A percentile compares a stretch with the other conserved stretches of the same genome.
phyloP scores from a whole-genome alignment of 1,140 invertebrate species.

The Hycleus phaleratus region DNA sequence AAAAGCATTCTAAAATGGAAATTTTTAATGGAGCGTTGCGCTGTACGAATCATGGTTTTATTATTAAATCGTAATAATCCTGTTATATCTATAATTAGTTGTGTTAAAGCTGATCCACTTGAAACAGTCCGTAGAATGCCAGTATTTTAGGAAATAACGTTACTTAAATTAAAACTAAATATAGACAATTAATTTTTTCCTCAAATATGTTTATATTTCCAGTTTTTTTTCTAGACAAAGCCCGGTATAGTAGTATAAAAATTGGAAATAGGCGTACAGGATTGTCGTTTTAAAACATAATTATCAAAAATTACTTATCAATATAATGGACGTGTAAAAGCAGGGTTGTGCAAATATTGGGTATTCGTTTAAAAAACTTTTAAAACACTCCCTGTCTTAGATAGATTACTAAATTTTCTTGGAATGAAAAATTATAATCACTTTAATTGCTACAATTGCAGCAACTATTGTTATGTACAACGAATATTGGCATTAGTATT shows the following conservation, averaged over 20 bases:
- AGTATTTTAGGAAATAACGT: constrained; percentile 22
- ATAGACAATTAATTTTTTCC: neutral
- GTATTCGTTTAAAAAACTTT: neutral
- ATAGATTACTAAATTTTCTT: constrained; percentile 6
- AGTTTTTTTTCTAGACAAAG: constrained; percentile 20
- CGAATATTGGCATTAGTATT: neutral
- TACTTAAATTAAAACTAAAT: neutral
- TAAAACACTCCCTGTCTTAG: neutral
- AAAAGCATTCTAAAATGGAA: constrained; percentile 46
- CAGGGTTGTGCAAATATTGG: constrained; percentile 19
- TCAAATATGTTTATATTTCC: neutral
- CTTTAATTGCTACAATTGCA: neutral
- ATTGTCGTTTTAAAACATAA: constrained; percentile 22
- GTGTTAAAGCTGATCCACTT: constrained; percentile 15
- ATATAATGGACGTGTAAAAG: constrained; percentile 25
- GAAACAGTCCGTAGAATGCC: constrained; percentile 28
- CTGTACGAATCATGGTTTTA: constrained; percentile 41
- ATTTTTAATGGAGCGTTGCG: constrained; percentile 45
- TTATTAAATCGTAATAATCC: constrained; percentile 19
- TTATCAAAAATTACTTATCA: constrained; percentile 21
- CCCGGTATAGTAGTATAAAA: constrained; percentile 24
- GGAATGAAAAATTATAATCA: constrained; percentile 18
- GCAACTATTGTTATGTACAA: constrained; percentile 3
- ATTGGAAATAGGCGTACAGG: constrained; percentile 26
- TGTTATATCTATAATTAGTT: constrained; percentile 24